Evolutionary conservation across 2,888 invertebrate species (phyloP), one percentile per base, ranked within the genome.

Genomic region (Cheilosia impressa): DNA sequence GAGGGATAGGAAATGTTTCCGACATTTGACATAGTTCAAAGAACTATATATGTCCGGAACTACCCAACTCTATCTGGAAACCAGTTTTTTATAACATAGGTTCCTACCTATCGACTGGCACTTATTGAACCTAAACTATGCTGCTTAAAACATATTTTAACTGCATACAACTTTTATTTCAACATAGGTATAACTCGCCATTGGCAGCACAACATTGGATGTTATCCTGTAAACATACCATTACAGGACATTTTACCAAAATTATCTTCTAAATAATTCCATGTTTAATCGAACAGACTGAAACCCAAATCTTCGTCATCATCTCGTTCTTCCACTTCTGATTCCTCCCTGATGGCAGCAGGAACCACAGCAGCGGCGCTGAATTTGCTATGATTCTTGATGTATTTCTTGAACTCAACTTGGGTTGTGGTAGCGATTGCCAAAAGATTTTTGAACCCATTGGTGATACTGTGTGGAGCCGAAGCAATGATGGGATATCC

Each of bases 241-340:
- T 71, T 38, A 71, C 60, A 19, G 41, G n/a, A 68, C 52, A 76
- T 65, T 75, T 69, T 75, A 69, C 58, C 22, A 65, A 69, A 69
- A 75, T 65, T 13, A 41, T 45, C 62, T 19, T 43, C 52, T 63
- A 65, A 17, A 22, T 27, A n/a, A 6, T 7, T 27, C 27, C 4
- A 0, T 13, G 52, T 10, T 94, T 96, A 97, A 93, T 97, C 97
- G 91, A 97, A 97, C 27, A 97, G 95, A 93, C 98, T 98, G 93
- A 99, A 98, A 93, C 99, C 99, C 98, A 99, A 98, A 93, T 98
- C 99, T 89, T 98, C 98, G 90, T 96, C 96, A 93, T 98, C 98
- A 89, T 98, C 98, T 90, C 96, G 96, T 88, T 98, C 98, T 87
- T 95, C 95, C 91, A 95, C 94, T 87, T 95, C 95, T 77, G 96